Percentiles rank a stretch among this genome's conserved stretches.
Conservation (phyloP, 23 tunicate genomes). For the Aplidium turbinatum region DNA sequence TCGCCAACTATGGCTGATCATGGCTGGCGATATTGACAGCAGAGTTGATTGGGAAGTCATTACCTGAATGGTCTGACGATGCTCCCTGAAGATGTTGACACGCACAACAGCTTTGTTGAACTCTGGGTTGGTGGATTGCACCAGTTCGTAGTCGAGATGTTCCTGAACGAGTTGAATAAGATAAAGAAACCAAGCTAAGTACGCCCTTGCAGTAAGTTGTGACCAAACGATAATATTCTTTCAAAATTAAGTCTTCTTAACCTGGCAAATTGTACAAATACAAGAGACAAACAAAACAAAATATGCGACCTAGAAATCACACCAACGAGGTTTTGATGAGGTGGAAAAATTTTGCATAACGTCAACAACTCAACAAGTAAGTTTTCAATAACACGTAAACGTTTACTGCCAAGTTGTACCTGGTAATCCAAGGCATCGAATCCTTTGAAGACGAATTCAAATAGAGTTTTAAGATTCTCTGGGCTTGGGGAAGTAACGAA, state of each 20-base stretch:
- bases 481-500: slow-evolving; percentile 96
- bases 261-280: background rate
- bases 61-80: slow-evolving; percentile 96
- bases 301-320: too few relatives aligned
- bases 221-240: background rate
- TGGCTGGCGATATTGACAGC: too few relatives aligned
- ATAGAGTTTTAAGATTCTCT: slow-evolving; percentile 78
- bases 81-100: slow-evolving; percentile 81
- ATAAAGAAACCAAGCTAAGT: background rate
- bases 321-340: too few relatives aligned
- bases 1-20: too few relatives aligned
- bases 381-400: too few relatives aligned
- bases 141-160: slow-evolving; percentile 81
- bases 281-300: too few relatives aligned
- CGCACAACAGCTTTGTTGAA: slow-evolving; percentile 92
- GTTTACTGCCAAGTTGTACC: too few relatives aligned
- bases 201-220: background rate
- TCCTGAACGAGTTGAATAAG: slow-evolving; percentile 34
- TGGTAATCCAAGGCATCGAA: slow-evolving; percentile 93
- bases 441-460: slow-evolving; percentile 93
- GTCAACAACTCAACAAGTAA: too few relatives aligned
- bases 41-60: too few relatives aligned
- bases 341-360: too few relatives aligned
- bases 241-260: background rate
- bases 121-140: slow-evolving; percentile 88